Base-by-base conservation (phyloP, 64 coral and sea anemone species). In the Montipora foliosa region DNA sequence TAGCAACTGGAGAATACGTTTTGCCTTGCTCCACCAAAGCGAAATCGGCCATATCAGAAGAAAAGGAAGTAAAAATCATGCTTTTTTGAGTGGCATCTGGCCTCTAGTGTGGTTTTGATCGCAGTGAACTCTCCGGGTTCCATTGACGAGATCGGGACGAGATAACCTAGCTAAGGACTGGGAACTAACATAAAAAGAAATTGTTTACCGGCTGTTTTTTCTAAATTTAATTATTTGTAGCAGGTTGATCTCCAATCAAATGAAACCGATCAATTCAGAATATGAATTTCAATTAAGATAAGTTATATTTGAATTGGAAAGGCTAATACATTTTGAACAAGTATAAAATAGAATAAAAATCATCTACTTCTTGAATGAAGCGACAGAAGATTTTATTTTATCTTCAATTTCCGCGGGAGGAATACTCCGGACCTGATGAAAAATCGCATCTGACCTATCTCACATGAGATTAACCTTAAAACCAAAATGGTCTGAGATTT, bases 41-140 rank as follows among this genome's bases (percentile, higher is more conserved):
- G 88, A 47, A 71, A 87, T 93, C 92, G 59, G 92, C 92, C 92
- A 93, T 93, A 75, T 93, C 51, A 80, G 67, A 11, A 78, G 11
- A 87, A 45, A 67, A 81, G 19, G 19, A 16, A 51, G 74, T 45
- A 11, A 55, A 88, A 88, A 16, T 29, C 64, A 76, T 70, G 49
- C 48, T 88, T 88, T 46, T 88, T 93, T 93, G 14, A 21, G 70
- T 16, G 25, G 5, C 3, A 46, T 46, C 20, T 61, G 61, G 44
- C 83, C 91, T 74, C 76, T 74, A 87, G 6, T 87, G 91, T 57
- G 44, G 46, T 93, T 93, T 88, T 77, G 68, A 87, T 77, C 72
- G 86, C 52, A 11, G 86, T 24, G 44, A 75, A 78, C 51, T 59
- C 37, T 48, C 17, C 51, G 70, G 69, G 46, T 20, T 50, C 7